Evolutionary conservation across 2,888 invertebrate species (phyloP).

Genomic region (Lasioglossum calceatum): DNA sequence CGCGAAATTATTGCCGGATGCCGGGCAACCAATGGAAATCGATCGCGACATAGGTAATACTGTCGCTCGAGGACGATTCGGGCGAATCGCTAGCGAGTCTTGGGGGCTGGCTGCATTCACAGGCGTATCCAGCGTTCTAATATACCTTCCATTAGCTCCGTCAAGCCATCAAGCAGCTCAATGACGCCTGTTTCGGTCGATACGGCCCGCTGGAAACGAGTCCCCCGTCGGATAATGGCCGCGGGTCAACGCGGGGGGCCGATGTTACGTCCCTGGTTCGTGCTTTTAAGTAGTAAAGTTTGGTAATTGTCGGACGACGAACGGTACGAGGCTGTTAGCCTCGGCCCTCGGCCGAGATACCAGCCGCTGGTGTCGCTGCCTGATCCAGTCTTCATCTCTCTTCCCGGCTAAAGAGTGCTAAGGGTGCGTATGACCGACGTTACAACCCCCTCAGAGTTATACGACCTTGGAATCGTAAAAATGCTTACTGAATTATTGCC

Average conservation of each 20-base stretch:
- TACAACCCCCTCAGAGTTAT: neutral
- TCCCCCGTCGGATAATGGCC: slow-evolving; percentile 36
- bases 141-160: slow-evolving; percentile 76
- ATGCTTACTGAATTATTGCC: neutral
- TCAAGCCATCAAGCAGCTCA: slow-evolving; percentile 28
- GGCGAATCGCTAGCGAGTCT: slow-evolving; percentile 31
- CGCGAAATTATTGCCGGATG: neutral
- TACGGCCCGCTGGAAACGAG: slow-evolving; percentile 16
- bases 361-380: slow-evolving; percentile 21
- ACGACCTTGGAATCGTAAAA: slow-evolving; percentile 1
- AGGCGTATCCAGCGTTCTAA: slow-evolving; percentile 56
- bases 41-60: neutral
- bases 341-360: slow-evolving; percentile 2
- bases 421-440: neutral
- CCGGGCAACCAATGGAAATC: neutral
- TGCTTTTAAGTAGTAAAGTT: slow-evolving; percentile 61
- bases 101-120: neutral
- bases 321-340: slow-evolving; percentile 40
- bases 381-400: slow-evolving; percentile 15
- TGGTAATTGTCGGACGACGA: slow-evolving; percentile 46
- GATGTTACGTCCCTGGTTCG: slow-evolving; percentile 5
- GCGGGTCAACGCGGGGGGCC: slow-evolving; percentile 14
- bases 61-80: neutral
- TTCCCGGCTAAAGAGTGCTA: neutral
- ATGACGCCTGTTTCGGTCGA: slow-evolving; percentile 34